Evolutionary conservation across 2,888 invertebrate species (phyloP).

Genomic region (Neoscelio sp.): DNA sequence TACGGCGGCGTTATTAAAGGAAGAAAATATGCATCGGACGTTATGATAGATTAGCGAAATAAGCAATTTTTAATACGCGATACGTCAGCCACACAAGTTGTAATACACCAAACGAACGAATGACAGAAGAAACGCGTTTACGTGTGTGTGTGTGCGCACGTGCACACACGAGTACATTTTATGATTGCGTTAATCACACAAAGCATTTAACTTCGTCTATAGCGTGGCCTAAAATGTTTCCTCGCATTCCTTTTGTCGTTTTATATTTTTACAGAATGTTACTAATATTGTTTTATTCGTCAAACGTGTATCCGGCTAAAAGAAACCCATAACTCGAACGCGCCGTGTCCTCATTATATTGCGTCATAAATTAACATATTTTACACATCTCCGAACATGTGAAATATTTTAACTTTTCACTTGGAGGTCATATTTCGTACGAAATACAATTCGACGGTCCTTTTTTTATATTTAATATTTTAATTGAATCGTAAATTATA

Average conservation of each 20-base stretch:
- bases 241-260: constrained; percentile 62
- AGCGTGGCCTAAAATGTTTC: constrained; percentile 49
- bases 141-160: constrained; percentile 4
- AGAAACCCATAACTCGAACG: constrained; percentile 65
- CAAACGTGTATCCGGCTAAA: constrained; percentile 56
- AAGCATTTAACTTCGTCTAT: constrained; percentile 68
- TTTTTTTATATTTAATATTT: constrained; percentile 63
- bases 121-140: constrained; percentile 59
- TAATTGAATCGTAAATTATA: constrained; percentile 63
- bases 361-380: constrained; percentile 71
- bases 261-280: constrained; percentile 64
- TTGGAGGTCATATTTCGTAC: constrained; percentile 58
- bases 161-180: constrained; percentile 46
- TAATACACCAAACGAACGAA: constrained; percentile 74
- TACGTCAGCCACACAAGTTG: constrained; percentile 72
- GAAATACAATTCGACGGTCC: constrained; percentile 49
- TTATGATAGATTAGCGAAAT: constrained; percentile 75
- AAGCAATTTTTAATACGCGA: constrained; percentile 75
- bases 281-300: constrained; percentile 68
- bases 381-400: constrained; percentile 66
- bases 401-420: constrained; percentile 65
- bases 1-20: constrained; percentile 67
- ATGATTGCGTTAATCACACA: constrained; percentile 70
- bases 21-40: constrained; percentile 72
- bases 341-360: constrained; percentile 73